phyloP scores from a whole-genome alignment of 2,113 vertebrate genomes.

The Aspidoscelis tigris region DNA sequence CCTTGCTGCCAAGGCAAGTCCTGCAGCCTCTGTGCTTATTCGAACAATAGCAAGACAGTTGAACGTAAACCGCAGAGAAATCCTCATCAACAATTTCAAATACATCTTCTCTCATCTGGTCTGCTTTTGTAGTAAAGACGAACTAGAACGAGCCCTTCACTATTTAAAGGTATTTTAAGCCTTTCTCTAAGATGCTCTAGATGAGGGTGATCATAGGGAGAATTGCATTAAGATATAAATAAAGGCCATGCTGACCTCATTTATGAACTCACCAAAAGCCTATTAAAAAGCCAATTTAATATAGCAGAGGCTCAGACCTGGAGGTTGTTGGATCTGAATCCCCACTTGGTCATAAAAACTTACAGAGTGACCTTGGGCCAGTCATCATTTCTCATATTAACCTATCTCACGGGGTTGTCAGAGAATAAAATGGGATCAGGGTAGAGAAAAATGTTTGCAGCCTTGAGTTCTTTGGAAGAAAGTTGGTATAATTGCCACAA shows the following conservation, averaged over 20 bases:
- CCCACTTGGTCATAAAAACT: too few species aligned
- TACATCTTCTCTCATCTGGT: conserved; percentile 98
- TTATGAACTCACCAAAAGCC: background rate
- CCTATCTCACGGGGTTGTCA: too few species aligned
- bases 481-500: too few species aligned
- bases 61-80: conserved; percentile 93
- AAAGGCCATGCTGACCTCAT: background rate
- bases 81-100: conserved; percentile 98
- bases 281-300: too few species aligned
- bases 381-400: too few species aligned
- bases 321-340: too few species aligned
- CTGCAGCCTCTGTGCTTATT: conserved; percentile 90
- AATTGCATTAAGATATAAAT: background rate
- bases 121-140: conserved; percentile 96
- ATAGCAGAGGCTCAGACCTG: too few species aligned
- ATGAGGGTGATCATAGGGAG: background rate
- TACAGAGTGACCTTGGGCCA: too few species aligned
- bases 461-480: too few species aligned
- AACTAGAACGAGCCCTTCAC: conserved; percentile 92
- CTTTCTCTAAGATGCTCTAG: background rate
- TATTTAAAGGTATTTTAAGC: conserved; percentile 89
- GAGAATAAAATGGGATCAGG: too few species aligned
- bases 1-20: conserved; percentile 94
- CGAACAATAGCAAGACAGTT: conserved; percentile 94
- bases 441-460: too few species aligned